phyloP scores from a whole-genome alignment of 2,113 vertebrate genomes.

The Phasianus colchicus region DNA sequence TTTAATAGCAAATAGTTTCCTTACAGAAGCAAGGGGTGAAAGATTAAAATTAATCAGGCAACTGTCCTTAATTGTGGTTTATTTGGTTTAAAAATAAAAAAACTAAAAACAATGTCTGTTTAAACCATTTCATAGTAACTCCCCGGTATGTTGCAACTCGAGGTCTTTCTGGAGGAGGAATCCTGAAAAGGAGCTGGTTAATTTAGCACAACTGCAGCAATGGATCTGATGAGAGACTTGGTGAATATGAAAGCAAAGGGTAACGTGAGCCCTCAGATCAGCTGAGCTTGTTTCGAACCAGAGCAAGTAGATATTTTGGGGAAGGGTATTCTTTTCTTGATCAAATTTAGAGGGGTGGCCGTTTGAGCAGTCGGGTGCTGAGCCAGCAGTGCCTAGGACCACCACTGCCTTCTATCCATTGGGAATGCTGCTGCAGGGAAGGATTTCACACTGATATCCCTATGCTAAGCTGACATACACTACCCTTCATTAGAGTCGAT shows the following conservation, averaged over 20 bases:
- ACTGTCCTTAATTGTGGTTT: neutral
- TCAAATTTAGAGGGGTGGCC: slow-evolving; percentile 3
- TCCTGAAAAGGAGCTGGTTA: slow-evolving; percentile 3
- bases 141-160: neutral
- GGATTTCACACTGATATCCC: neutral
- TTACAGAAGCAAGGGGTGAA: neutral
- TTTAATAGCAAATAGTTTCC: neutral
- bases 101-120: neutral
- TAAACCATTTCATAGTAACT: neutral
- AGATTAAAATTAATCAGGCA: neutral
- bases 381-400: slow-evolving; percentile 57
- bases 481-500: neutral
- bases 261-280: neutral
- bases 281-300: slow-evolving; percentile 33
- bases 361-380: slow-evolving; percentile 48
- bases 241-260: slow-evolving; percentile 11
- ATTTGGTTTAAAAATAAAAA: neutral
- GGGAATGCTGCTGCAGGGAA: neutral
- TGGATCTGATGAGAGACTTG: neutral
- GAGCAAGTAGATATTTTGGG: slow-evolving; percentile 43
- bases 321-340: slow-evolving; percentile 50
- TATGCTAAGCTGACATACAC: neutral
- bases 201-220: neutral
- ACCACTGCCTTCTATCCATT: neutral
- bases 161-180: neutral